Evolutionary conservation across 2,888 invertebrate species (phyloP), one percentile per base, ranked within the genome.

Genomic region (Plusia festucae): DNA sequence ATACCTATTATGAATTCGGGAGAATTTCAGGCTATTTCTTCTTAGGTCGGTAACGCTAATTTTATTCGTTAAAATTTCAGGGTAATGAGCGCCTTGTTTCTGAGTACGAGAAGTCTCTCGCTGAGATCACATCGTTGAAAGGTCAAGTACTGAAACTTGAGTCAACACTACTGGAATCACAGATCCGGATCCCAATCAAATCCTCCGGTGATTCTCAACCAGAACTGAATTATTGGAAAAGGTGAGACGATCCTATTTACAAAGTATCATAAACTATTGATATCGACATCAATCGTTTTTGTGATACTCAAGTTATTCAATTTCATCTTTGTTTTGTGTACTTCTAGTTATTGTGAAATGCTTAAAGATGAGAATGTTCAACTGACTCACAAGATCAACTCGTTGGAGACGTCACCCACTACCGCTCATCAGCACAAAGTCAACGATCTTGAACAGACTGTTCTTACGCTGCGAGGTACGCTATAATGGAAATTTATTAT

Each of bases 281-380:
- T n/a, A n/a, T n/a, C n/a, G n/a, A n/a, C n/a, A n/a, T n/a, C n/a
- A n/a, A n/a, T n/a, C n/a, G n/a, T n/a, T n/a, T n/a, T n/a, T n/a
- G n/a, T n/a, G n/a, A n/a, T n/a, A n/a, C n/a, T 24, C 2, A 24
- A 24, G 24, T 24, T 24, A 24, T 5, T 3, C n/a, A 34, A 34
- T 13, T 34, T 34, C 13, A 4, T 34, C 7, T 5, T 24, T 30
- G 9, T n/a, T 40, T 4, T n/a, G 40, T 40, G 40, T 40, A 4
- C 18, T 49, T 18, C 11, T 76, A 96, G 96, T 76, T 96, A 96
- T 77, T 96, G 96, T 54, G 92, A 96, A 53, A 96, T 96, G 84
- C 83, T 96, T 0, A 96, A 96, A 78, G 96, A 96, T 78, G 96
- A 96, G 82, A 95, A 96, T 78, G 92, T 96, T 8, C 95, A 96